Conservation (phyloP, 2,113 vertebrate species). For the Indri indri region DNA sequence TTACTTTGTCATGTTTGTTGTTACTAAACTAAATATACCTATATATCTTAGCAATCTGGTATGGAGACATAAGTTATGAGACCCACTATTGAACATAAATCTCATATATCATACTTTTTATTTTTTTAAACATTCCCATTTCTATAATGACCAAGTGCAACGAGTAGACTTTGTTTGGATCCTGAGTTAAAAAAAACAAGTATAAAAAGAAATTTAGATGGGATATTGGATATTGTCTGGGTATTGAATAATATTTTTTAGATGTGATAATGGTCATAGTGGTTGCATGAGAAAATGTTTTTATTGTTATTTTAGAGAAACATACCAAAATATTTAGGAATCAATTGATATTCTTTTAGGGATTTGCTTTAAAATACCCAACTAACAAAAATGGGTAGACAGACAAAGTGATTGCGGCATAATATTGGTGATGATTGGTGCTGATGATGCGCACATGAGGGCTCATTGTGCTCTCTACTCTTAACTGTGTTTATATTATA, state of each 20-base stretch:
- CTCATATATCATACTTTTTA: not conserved
- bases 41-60: not conserved
- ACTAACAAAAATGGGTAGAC: not conserved
- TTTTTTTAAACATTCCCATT: not conserved
- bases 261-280: not conserved
- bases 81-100: not conserved
- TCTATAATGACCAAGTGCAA: not conserved
- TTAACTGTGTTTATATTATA: not conserved
- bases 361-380: not conserved
- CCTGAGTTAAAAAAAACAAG: not conserved
- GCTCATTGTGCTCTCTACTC: not conserved
- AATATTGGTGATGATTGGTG: not conserved
- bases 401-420: not conserved
- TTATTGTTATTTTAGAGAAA: not conserved
- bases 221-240: not conserved
- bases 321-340: not conserved
- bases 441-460: not conserved
- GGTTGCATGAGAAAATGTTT: not conserved
- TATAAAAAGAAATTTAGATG: not conserved
- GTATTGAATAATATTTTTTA: not conserved
- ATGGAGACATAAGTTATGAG: not conserved
- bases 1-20: not conserved
- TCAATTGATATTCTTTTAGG: not conserved
- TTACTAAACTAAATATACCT: not conserved
- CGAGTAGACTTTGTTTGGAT: not conserved